Conservation (phyloP, 2,797 vertebrate genomes). For the Tinamus major region DNA sequence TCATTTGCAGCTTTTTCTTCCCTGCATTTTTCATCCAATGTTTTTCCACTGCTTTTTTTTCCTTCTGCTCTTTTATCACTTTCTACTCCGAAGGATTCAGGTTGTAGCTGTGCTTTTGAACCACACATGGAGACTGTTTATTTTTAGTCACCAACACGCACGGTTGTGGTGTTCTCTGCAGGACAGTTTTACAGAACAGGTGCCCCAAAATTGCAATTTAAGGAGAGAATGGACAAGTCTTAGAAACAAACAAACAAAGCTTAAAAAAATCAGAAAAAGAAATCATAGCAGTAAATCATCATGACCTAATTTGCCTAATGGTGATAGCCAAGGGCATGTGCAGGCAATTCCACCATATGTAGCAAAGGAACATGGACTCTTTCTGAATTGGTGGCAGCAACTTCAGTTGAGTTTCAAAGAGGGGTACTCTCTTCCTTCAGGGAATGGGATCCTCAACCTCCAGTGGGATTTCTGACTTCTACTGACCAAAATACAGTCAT, state of each 20-base stretch:
- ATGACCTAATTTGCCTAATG: not conserved
- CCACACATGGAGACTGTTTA: not conserved
- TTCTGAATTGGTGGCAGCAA: not conserved
- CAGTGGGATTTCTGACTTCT: not conserved
- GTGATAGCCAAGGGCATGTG: not conserved
- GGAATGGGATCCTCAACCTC: not conserved
- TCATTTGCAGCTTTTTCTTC: conserved; percentile 44
- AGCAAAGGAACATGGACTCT: not conserved
- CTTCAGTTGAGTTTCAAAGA: not conserved
- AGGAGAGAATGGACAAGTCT: not conserved
- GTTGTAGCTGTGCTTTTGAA: conserved; percentile 45
- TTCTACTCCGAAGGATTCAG: not conserved
- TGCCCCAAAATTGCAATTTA: not conserved
- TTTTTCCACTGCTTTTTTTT: not conserved
- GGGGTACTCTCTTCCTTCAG: not conserved
- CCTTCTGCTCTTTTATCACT: not conserved
- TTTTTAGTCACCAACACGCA: not conserved
- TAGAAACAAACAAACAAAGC: not conserved
- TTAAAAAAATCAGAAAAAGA: conserved; percentile 12
- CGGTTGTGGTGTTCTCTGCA: not conserved
- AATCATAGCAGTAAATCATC: not conserved
- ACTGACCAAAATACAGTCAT: not conserved
- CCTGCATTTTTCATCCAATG: conserved; percentile 35
- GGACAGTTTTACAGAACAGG: not conserved
- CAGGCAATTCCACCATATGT: not conserved